These are phyloP conservation scores for Xestia c-nigrum DNA, from an alignment of 2,888 invertebrate genomes.

Conservation along the genomic window DNA sequence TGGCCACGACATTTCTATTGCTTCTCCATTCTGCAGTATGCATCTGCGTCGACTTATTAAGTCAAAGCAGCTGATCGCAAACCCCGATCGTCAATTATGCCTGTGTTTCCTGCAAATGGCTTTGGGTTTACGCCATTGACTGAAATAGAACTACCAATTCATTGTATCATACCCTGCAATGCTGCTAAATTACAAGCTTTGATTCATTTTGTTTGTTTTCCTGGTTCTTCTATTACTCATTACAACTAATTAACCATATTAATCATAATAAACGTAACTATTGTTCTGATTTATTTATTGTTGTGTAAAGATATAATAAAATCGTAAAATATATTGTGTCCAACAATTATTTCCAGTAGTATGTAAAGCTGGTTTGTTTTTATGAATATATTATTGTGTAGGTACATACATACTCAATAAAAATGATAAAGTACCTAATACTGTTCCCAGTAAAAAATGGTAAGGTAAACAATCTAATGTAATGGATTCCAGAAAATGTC, in stretches of 20 bases:
- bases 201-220: slow-evolving; percentile 62
- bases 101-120: not conserved
- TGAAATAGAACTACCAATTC: slow-evolving; percentile 42
- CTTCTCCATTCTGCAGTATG: not conserved
- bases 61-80: not conserved
- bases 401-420: not conserved
- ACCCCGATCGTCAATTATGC: slow-evolving; percentile 12
- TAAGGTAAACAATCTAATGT: not conserved
- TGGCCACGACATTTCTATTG: not conserved
- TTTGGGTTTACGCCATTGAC: slow-evolving; percentile 21
- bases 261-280: slow-evolving; percentile 36
- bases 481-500: not conserved
- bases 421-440: not conserved
- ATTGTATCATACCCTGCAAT: slow-evolving; percentile 1
- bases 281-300: slow-evolving; percentile 48
- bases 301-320: slow-evolving; percentile 26
- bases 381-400: not conserved
- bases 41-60: not conserved
- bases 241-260: slow-evolving; percentile 50
- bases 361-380: not conserved
- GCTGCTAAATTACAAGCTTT: slow-evolving; percentile 29
- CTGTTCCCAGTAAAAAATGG: not conserved
- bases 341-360: slow-evolving; percentile 25
- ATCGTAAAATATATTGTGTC: slow-evolving; percentile 27
- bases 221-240: slow-evolving; percentile 55